These are phyloP conservation scores for Cossypha niveicapilla DNA, from an alignment of 2,797 vertebrate species.

Conservation along the genomic window DNA sequence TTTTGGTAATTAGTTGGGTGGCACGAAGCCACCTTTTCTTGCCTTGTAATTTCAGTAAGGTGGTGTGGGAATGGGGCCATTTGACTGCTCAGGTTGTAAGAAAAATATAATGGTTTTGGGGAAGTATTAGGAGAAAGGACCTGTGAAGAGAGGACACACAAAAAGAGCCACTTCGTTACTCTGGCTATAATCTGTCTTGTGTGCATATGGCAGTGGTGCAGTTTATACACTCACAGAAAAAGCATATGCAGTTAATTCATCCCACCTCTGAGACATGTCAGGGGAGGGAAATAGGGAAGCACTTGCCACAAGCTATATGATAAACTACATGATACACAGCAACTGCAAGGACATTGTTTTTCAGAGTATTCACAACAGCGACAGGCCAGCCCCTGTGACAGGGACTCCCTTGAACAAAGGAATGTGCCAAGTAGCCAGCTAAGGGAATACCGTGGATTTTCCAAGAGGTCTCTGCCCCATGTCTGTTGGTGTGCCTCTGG, in stretches of 20 bases:
- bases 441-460: neutral
- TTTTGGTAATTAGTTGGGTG: neutral
- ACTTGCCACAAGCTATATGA: neutral
- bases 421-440: neutral
- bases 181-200: neutral
- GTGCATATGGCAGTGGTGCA: neutral
- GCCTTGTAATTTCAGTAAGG: neutral
- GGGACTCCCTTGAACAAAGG: neutral
- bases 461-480: fast-evolving
- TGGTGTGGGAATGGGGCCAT: neutral
- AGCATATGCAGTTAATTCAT: neutral
- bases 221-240: neutral
- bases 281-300: neutral
- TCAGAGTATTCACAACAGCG: neutral
- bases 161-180: neutral
- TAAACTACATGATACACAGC: neutral
- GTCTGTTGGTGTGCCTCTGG: neutral
- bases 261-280: neutral
- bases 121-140: neutral
- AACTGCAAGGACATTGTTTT: neutral
- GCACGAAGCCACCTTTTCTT: neutral
- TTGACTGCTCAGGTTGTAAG: neutral
- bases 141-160: neutral
- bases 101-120: neutral
- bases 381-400: neutral